Conservation (phyloP, 2,113 vertebrate genomes). For the Corvus cornix region DNA sequence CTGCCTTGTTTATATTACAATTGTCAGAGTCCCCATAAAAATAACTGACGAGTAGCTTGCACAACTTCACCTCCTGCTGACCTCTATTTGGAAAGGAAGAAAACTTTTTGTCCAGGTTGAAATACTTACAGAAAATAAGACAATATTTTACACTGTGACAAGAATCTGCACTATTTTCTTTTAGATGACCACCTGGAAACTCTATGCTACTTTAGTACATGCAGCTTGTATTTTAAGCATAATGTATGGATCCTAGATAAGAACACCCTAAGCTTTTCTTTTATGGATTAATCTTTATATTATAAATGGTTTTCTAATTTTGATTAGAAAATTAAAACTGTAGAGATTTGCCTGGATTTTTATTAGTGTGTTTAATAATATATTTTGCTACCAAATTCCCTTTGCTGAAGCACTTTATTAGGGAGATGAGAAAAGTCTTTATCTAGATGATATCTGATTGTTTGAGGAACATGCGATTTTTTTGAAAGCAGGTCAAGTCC, state of each 20-base stretch:
- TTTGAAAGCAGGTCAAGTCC: background rate
- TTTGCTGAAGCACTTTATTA: background rate
- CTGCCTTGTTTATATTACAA: background rate
- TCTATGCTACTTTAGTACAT: background rate
- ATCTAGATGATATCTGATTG: background rate
- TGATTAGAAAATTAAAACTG: background rate
- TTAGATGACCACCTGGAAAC: background rate
- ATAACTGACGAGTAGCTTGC: background rate
- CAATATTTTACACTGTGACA: background rate
- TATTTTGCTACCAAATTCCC: background rate
- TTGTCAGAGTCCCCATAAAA: background rate
- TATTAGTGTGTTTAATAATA: background rate
- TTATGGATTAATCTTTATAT: background rate
- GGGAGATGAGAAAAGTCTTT: background rate
- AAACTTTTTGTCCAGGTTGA: background rate
- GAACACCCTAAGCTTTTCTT: background rate
- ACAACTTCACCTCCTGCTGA: background rate
- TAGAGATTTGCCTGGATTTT: background rate
- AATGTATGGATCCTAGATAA: background rate
- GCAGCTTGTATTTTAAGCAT: background rate
- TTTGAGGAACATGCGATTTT: background rate
- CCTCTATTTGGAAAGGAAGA: background rate
- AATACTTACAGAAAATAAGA: background rate
- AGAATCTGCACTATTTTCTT: background rate
- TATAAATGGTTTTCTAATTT: background rate